Evolutionary conservation across 1,140 invertebrate genomes (phyloP).

Genomic region (Drosophila persimilis): DNA sequence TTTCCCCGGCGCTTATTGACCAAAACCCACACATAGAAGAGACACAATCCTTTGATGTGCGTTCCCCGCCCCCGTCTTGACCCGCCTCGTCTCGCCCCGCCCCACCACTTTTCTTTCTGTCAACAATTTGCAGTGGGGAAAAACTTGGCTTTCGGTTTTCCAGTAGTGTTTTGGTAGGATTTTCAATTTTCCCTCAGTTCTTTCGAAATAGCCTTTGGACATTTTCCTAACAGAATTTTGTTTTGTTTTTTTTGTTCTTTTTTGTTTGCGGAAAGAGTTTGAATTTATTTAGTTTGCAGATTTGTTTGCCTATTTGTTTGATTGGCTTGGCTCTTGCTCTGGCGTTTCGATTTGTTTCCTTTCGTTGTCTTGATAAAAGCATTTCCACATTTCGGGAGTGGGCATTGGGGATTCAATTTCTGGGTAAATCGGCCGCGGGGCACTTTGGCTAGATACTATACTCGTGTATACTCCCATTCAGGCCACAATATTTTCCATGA

Average conservation of each 20-base stretch:
- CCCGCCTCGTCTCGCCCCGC: too few relatives aligned
- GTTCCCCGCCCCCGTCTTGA: neutral
- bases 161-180: conserved; percentile 4
- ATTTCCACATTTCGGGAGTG: conserved; percentile 11
- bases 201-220: conserved; percentile 35
- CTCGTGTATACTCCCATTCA: too few relatives aligned
- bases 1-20: conserved; percentile 11
- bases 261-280: conserved; percentile 26
- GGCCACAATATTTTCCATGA: conserved; percentile 6
- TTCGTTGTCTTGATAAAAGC: conserved; percentile 46
- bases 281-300: conserved; percentile 58
- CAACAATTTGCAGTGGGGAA: conserved; percentile 24
- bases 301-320: conserved; percentile 68
- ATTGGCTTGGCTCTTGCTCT: conserved; percentile 33
- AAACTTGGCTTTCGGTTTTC: conserved; percentile 9
- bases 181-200: conserved; percentile 23
- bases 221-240: conserved; percentile 30
- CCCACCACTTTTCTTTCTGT: conserved; percentile 3
- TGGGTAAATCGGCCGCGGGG: conserved; percentile 20
- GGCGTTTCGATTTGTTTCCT: too few relatives aligned
- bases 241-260: neutral
- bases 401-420: conserved; percentile 41
- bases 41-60: conserved; percentile 34
- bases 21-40: neutral
- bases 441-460: neutral